Evolutionary conservation across 1,140 invertebrate genomes (phyloP), one percentile per base, ranked within the genome.

Genomic region (Chymomyza costata): DNA sequence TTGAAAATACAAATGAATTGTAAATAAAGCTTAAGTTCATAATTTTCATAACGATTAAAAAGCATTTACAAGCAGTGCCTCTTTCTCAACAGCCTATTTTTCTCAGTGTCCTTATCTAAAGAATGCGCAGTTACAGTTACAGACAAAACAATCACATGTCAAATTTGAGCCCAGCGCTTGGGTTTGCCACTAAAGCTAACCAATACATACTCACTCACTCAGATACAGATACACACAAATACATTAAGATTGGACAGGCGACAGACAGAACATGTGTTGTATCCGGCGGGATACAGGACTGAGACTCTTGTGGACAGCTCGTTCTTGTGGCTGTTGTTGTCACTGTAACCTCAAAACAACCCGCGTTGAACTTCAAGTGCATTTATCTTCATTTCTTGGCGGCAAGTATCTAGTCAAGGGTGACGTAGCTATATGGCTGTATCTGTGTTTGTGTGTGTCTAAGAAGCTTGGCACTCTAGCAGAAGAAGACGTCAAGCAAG

Each of bases 71-170:
- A n/a, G n/a, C n/a, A n/a, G n/a, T n/a, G n/a, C n/a, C n/a, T n/a
- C n/a, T n/a, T n/a, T n/a, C n/a, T n/a, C n/a, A n/a, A n/a, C n/a
- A n/a, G n/a, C n/a, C n/a, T n/a, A n/a, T n/a, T n/a, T n/a, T n/a
- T n/a, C n/a, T n/a, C n/a, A n/a, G n/a, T n/a, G n/a, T n/a, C n/a
- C n/a, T n/a, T n/a, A n/a, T n/a, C n/a, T n/a, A n/a, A n/a, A n/a
- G n/a, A 66, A 65, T 78, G 71, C 31, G 25, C 48, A 48, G 39
- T 40, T 15, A 41, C 61, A 53, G 50, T 17, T 18, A 55, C 41
- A 48, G 47, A 66, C 63, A 80, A 67, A 73, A 78, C 73, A 78
- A 78, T 78, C 73, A 78, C 73, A 78, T 71, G 73, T 78, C 73
- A 78, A 78, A 80, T 78, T 78, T 80, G 73, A 80, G 60, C 54